Evolutionary conservation across 2,113 vertebrate species (phyloP).

Genomic region (Eptesicus fuscus): DNA sequence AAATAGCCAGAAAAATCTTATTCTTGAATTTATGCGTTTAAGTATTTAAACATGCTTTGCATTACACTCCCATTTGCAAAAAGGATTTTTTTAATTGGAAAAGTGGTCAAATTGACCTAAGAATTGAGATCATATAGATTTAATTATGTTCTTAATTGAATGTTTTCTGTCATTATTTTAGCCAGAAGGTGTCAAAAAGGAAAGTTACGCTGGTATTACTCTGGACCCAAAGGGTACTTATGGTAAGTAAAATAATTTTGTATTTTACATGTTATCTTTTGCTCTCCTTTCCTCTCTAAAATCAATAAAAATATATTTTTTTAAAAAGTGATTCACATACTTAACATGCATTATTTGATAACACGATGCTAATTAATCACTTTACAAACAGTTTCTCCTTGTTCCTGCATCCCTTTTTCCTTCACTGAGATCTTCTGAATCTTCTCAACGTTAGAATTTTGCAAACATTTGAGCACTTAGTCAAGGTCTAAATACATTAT

Average conservation of each 20-base stretch:
- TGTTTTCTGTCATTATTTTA: slow-evolving; percentile 76
- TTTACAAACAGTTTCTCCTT: neutral
- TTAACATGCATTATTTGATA: slow-evolving; percentile 20
- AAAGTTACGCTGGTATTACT: slow-evolving; percentile 80
- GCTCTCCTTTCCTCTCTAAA: no score
- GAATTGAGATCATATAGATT: slow-evolving; percentile 6
- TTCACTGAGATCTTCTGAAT: neutral
- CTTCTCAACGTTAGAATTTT: neutral
- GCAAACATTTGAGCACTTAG: neutral
- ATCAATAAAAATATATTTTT: no score
- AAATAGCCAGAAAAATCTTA: slow-evolving; percentile 35
- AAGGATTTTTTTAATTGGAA: neutral
- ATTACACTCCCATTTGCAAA: neutral
- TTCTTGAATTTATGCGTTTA: neutral
- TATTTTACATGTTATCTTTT: slow-evolving; percentile 11
- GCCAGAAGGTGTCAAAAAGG: slow-evolving; percentile 92
- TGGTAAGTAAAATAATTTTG: slow-evolving; percentile 80
- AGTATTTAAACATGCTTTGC: neutral
- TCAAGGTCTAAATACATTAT: neutral
- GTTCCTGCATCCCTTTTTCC: neutral
- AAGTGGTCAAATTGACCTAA: neutral
- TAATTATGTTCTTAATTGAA: slow-evolving; percentile 30
- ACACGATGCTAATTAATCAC: neutral
- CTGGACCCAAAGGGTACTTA: slow-evolving; percentile 92
- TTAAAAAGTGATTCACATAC: neutral